Base-by-base conservation (phyloP, 2,797 vertebrate genomes). In the Kryptopterus vitreolus region DNA sequence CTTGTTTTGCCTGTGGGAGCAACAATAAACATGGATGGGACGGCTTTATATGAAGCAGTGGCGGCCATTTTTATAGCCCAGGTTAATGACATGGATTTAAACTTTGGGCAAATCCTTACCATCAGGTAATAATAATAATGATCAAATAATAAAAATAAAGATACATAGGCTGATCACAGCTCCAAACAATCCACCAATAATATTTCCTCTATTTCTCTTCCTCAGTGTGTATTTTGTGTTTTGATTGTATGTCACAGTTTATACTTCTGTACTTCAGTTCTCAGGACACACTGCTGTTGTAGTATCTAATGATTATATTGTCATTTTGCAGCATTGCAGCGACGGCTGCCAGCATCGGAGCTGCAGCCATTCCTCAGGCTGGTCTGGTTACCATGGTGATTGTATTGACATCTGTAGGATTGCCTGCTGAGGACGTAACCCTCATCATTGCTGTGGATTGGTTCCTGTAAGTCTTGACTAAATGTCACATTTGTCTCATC, bases 361-460 rank as follows among this genome's bases (percentile, higher is more conserved):
- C 98, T 0, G 98, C 98, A 84, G 97, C 96, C 79, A 98, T 99
- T 89, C 98, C 97, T 85, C 98, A 99, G 91, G 97, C 97, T 70
- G 98, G 97, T 76, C 92, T 99, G 86, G 98, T 99, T 90, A 99
- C 97, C 87, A 99, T 99, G 97, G 95, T 99, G 85, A 98, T 99
- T 20, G 97, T 99, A 91, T 92, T 99, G 92, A 98, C 97, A 66
- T 98, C 97, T 0, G 96, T 99, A 29, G 97, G 98, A 91, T 94
- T 99, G 91, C 98, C 97, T 80, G 97, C 97, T 0, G 97, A 99
- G 88, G 97, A 99, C 89, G 97, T 99, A 88, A 96, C 97, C 0
- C 93, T 99, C 88, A 98, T 99, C 93, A 96, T 99, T 48, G 96
- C 97, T 0, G 98, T 99, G 91, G 98, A 99, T 92, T 99, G 98